Evolutionary conservation across 2,113 vertebrate genomes (phyloP).

Genomic region (Pygathrix nemaeus): DNA sequence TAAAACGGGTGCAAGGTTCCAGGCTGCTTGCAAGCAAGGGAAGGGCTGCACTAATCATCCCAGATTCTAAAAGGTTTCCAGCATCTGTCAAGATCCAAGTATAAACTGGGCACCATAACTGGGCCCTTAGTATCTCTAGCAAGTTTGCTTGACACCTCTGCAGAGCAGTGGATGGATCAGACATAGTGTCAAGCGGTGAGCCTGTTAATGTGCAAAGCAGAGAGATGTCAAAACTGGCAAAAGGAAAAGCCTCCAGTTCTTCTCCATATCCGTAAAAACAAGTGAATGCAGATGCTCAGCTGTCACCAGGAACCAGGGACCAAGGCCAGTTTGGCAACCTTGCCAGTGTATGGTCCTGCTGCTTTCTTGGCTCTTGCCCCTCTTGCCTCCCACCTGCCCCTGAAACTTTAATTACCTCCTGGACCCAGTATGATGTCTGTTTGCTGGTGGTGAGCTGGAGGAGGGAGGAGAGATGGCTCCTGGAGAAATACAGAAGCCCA

Average conservation of each 20-base stretch:
- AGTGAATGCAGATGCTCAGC: neutral
- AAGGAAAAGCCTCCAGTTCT: slow-evolving; percentile 59
- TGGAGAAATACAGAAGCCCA: slow-evolving; percentile 7
- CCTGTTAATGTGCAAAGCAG: slow-evolving; percentile 59
- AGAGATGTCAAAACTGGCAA: slow-evolving; percentile 64
- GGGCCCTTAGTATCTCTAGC: slow-evolving; percentile 48
- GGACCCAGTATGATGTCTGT: neutral
- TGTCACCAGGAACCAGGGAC: slow-evolving; percentile 27
- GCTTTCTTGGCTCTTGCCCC: neutral
- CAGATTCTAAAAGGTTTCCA: slow-evolving; percentile 45
- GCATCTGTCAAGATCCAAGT: slow-evolving; percentile 67
- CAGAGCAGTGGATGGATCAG: slow-evolving; percentile 50
- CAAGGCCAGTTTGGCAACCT: neutral
- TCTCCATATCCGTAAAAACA: slow-evolving; percentile 35
- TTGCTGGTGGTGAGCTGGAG: neutral
- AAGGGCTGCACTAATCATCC: slow-evolving; percentile 55
- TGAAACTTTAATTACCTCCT: slow-evolving; percentile 48
- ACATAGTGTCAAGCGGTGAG: slow-evolving; percentile 57
- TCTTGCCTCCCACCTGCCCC: slow-evolving; percentile 45
- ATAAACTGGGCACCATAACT: slow-evolving; percentile 59
- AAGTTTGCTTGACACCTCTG: slow-evolving; percentile 62
- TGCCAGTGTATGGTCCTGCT: neutral
- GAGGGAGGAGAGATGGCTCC: neutral
- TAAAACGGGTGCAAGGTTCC: slow-evolving; percentile 10
- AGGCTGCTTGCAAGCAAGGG: slow-evolving; percentile 40